Base-by-base conservation (phyloP, 2,888 invertebrate species). In the Oxystoma pomonae region DNA sequence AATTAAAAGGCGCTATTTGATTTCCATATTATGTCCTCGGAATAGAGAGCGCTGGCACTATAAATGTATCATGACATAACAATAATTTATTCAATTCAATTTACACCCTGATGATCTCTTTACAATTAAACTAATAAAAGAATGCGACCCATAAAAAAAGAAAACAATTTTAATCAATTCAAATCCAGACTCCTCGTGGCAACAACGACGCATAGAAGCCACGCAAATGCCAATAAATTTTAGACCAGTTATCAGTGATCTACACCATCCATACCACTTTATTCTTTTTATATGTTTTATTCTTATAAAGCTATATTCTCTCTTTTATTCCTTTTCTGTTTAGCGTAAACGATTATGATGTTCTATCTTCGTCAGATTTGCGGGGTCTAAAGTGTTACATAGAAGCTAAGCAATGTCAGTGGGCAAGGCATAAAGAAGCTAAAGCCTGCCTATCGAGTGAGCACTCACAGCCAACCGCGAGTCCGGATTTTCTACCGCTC, bases 381-480 rank as follows among this genome's bases (percentile, higher is more conserved):
- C n/a, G 16, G 16, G 7, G n/a, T 16, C 53, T 3, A 53, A 16
- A 35, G 35, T 35, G 35, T 35, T 35, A 35, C 35, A 35, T 67
- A 69, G 71, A 72, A 73, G 74, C 73, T 75, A 75, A 76, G 74
- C 77, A 76, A 74, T 74, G 70, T 73, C 73, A 76, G 77, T 78
- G 78, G 79, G 79, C 77, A 70, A 78, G 74, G 75, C 77, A 72
- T 75, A 72, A 75, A 53, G 74, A 74, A 75, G 75, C 75, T 69
- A 71, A 79, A 78, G 80, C 78, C 79, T 79, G 75, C 79, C 80
- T 77, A 77, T 78, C 77, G 74, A 70, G 74, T 76, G 74, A 75
- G 74, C 76, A 76, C 74, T 12, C 75, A 76, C 77, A 78, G 78
- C 81, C 81, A 80, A 80, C 80, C 80, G 75, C 20, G 19, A 73